Evolutionary conservation across 1,140 invertebrate genomes (phyloP).

Genomic region (Lepidotrigona ventralis): DNA sequence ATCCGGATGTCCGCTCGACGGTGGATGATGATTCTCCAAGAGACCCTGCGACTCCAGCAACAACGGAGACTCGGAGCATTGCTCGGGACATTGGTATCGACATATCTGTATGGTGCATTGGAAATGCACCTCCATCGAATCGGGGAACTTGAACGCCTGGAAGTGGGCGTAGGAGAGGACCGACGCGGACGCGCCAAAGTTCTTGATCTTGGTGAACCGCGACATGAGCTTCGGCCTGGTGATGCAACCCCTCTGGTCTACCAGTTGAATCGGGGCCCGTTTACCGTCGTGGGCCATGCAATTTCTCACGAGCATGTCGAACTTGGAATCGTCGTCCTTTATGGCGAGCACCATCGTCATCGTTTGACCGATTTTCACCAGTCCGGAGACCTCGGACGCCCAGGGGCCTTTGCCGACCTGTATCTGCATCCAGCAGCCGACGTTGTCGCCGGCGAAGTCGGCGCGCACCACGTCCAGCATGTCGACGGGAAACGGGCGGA

Average conservation of each 20-base stretch:
- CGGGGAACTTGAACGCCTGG: slow-evolving; percentile 97
- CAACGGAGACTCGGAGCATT: slow-evolving; percentile 85
- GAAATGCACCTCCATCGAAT: slow-evolving; percentile 98
- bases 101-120: slow-evolving; percentile 98
- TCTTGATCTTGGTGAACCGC: slow-evolving; percentile 96
- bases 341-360: slow-evolving; percentile 99
- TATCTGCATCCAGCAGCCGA: slow-evolving; percentile 97
- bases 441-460: slow-evolving; percentile 96
- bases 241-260: slow-evolving; percentile 95
- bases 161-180: slow-evolving; percentile 96
- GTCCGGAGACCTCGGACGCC: slow-evolving; percentile 95
- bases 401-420: slow-evolving; percentile 97
- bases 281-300: slow-evolving; percentile 97
- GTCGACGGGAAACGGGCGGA: slow-evolving; percentile 96
- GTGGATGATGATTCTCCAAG: slow-evolving; percentile 75
- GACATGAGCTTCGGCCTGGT: slow-evolving; percentile 96
- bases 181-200: slow-evolving; percentile 95
- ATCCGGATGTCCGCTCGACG: slow-evolving; percentile 78
- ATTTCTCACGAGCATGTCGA: slow-evolving; percentile 96
- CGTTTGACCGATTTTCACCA: slow-evolving; percentile 97
- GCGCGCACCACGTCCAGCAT: slow-evolving; percentile 96
- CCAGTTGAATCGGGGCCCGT: slow-evolving; percentile 95
- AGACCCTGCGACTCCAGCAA: slow-evolving; percentile 76
- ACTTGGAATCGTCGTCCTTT: slow-evolving; percentile 97
- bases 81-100: slow-evolving; percentile 94